Percentiles rank a stretch among this genome's conserved stretches.
Evolutionary conservation across 1,140 invertebrate genomes (phyloP).

Genomic region (Ruditapes philippinarum): DNA sequence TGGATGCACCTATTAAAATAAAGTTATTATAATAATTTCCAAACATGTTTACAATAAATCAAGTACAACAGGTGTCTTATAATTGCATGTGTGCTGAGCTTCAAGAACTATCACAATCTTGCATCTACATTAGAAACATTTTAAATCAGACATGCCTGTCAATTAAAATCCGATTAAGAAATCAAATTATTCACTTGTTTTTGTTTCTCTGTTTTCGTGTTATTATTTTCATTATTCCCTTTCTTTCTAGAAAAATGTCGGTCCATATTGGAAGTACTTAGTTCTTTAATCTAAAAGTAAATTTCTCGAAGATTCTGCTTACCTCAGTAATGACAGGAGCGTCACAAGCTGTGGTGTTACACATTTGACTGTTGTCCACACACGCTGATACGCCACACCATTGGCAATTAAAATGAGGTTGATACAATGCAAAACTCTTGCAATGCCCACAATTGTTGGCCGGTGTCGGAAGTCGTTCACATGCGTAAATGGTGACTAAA

Average conservation of each 20-base stretch:
- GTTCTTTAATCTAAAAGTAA: no score
- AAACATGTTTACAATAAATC: background rate
- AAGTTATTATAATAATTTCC: background rate
- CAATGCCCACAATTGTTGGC: slow-evolving; percentile 29
- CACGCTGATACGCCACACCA: slow-evolving; percentile 57
- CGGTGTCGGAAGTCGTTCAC: background rate
- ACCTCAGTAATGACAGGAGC: slow-evolving; percentile 23
- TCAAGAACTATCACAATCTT: background rate
- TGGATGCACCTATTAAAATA: slow-evolving; percentile 21
- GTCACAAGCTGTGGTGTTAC: background rate
- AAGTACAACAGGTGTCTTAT: background rate
- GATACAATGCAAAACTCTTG: slow-evolving; percentile 24
- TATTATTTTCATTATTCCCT: no score
- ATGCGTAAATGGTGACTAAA: slow-evolving; percentile 43
- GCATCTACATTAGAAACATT: background rate
- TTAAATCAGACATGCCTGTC: background rate
- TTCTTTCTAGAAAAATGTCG: no score
- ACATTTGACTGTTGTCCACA: background rate
- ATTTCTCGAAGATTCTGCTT: no score
- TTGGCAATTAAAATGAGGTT: slow-evolving; percentile 4
- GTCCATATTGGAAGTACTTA: no score
- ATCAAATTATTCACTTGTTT: no score
- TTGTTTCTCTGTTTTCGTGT: no score
- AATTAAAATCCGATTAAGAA: no score
- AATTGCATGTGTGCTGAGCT: background rate